Base-by-base conservation (phyloP, 1,140 invertebrate genomes). In the Pseudomyrmex cubaensis region DNA sequence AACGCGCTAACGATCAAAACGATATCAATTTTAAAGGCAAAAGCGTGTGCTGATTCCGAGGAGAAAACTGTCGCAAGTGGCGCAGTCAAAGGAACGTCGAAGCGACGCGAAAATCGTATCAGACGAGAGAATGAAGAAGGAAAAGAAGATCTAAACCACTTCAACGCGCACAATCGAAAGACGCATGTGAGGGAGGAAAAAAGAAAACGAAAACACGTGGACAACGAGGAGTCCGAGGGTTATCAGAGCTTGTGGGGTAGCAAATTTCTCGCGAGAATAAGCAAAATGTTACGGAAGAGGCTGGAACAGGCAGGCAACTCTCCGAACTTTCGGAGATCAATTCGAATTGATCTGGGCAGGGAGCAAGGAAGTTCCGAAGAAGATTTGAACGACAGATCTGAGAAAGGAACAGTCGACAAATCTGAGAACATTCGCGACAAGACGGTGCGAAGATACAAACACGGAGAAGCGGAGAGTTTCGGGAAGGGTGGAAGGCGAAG, bases 1-100 rank as follows among this genome's bases (percentile, higher is more conserved):
- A 59, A 70, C 63, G 25, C 22, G 3, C 15, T 7, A 48, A 50
- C 48, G 70, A 69, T 44, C 0, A 5, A 56, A 25, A 69, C 48
- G 2, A 1, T 69, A 66, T 67, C 8, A 50, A 44, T 67, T 64
- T 85, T 62, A 1, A 9, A 92, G 92, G 63, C 92, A 13, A 92
- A 91, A 84, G 76, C 87, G 0, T 93, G 92, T 61, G 88, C 83
- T 70, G 64, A 75, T 54, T 57, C 70, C 0, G 87, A 87, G 1
- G 85, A 89, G 4, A 85, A 84, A 54, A 84, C 13, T 82, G 22
- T 25, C 59, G 13, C 10, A 86, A 86, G 61, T 84, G 67, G 59
- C 20, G 59, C 0, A 44, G 61, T 54, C 46, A 83, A 15, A 2
- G 67, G 0, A 62, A 83, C 25, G 63, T 70, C 17, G 50, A 85